These are phyloP conservation scores for Macrosteles quadrilineatus DNA, from an alignment of 1,140 invertebrate genomes.

Conservation along the genomic window DNA sequence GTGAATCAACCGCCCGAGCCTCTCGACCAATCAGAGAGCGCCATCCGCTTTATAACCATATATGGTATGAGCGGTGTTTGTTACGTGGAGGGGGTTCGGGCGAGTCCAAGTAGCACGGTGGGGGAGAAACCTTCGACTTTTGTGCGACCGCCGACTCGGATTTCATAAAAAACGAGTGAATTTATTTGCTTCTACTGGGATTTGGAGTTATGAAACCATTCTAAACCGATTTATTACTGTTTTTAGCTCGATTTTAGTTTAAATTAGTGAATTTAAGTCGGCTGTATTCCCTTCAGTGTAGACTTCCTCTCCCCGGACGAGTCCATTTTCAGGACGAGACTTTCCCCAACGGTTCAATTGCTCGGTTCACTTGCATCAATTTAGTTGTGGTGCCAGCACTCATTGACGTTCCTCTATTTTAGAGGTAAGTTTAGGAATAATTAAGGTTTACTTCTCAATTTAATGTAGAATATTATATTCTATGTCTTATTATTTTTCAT, in stretches of 20 bases:
- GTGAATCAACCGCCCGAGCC: slow-evolving; percentile 34
- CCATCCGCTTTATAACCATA: slow-evolving; percentile 73
- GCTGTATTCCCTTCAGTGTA: not conserved
- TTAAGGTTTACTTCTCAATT: not conserved
- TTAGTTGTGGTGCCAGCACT: slow-evolving; percentile 38
- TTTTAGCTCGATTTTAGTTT: not conserved
- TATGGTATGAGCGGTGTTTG: slow-evolving; percentile 68
- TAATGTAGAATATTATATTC: no score
- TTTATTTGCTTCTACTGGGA: not conserved
- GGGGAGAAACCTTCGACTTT: slow-evolving; percentile 16
- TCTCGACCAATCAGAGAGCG: slow-evolving; percentile 61
- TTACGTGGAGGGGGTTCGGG: slow-evolving; percentile 40
- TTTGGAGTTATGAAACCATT: not conserved
- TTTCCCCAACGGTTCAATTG: slow-evolving; percentile 35
- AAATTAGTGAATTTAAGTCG: not conserved
- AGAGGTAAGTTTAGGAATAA: not conserved
- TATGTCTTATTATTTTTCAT: no score
- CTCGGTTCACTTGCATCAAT: slow-evolving; percentile 40
- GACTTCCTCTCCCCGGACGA: slow-evolving; percentile 44
- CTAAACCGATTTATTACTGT: not conserved
- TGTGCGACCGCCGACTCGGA: slow-evolving; percentile 26
- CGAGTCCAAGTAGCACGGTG: not conserved
- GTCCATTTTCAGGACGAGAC: slow-evolving; percentile 48
- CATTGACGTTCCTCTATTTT: slow-evolving; percentile 32
- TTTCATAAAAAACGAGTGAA: slow-evolving; percentile 29